These are phyloP conservation scores for Subanguina moxae DNA, from an alignment of 1,140 invertebrate genomes.

Conservation along the genomic window DNA sequence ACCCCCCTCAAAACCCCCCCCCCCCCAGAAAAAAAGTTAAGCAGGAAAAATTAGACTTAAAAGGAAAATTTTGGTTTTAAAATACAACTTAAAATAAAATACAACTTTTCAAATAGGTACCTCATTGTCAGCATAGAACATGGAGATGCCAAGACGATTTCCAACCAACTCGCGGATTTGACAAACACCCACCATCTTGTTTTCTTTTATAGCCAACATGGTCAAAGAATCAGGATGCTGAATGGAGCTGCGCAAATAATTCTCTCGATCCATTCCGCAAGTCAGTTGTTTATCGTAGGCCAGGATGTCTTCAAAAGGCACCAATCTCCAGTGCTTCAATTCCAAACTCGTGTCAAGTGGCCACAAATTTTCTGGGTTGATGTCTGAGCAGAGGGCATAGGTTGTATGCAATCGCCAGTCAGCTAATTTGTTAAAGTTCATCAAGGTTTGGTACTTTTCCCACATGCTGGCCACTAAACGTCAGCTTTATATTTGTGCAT, in stretches of 20 bases:
- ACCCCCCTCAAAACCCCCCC: no score
- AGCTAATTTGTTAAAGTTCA: not conserved
- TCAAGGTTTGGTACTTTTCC: not conserved
- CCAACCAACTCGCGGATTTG: not conserved
- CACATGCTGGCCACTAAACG: not conserved
- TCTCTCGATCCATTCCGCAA: not conserved
- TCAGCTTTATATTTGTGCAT: no score
- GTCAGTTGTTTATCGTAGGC: not conserved
- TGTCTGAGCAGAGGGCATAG: not conserved
- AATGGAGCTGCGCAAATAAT: not conserved
- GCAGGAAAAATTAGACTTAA: no score
- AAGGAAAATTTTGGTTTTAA: no score
- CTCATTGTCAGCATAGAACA: not conserved
- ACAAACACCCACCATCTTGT: not conserved
- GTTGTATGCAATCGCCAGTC: not conserved
- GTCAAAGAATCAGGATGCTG: not conserved
- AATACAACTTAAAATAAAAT: no score
- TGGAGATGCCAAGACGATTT: not conserved
- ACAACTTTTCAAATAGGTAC: no score
- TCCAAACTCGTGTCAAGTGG: not conserved
- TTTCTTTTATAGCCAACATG: not conserved
- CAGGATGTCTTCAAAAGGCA: not conserved
- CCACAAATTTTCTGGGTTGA: not conserved
- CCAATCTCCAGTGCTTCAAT: not conserved
- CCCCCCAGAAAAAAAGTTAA: no score